Percentiles rank a stretch among this genome's conserved stretches.
phyloP scores from a whole-genome alignment of 2,797 vertebrate genomes.

The Phrynocephalus vlangalii region DNA sequence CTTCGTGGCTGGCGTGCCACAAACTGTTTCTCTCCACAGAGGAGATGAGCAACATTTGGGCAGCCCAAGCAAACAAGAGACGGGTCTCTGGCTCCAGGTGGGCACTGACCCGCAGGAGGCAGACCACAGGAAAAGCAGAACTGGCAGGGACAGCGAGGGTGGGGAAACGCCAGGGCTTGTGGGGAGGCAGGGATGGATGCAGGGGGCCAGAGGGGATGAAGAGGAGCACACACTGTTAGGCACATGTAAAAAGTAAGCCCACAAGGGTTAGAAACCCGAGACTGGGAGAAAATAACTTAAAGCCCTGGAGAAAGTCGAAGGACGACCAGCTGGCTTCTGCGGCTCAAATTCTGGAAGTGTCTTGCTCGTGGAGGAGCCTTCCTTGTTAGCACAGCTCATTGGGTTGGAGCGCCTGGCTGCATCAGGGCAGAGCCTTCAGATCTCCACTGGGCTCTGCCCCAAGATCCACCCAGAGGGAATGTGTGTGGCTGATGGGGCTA shows the following conservation, averaged over 20 bases:
- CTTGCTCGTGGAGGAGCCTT: background rate
- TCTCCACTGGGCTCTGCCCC: no score
- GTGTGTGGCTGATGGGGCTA: no score
- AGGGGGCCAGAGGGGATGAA: background rate
- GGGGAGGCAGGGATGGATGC: background rate
- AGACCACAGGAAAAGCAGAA: background rate
- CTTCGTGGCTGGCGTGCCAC: background rate
- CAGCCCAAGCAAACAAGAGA: no score
- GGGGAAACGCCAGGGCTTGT: background rate
- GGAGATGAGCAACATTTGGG: background rate
- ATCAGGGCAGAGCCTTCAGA: no score
- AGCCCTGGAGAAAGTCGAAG: no score
- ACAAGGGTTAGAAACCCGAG: background rate
- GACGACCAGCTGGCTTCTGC: background rate
- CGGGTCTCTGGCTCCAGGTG: background rate
- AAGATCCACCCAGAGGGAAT: no score
- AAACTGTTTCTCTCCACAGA: background rate
- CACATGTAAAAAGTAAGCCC: background rate
- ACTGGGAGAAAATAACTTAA: no score
- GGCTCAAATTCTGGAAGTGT: background rate
- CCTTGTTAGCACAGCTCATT: background rate
- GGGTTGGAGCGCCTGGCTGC: no score
- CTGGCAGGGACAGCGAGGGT: background rate
- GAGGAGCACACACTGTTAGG: background rate
- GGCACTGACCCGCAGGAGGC: background rate